Conservation (phyloP, 2,888 invertebrate species). For the Chloroclysta siterata region DNA sequence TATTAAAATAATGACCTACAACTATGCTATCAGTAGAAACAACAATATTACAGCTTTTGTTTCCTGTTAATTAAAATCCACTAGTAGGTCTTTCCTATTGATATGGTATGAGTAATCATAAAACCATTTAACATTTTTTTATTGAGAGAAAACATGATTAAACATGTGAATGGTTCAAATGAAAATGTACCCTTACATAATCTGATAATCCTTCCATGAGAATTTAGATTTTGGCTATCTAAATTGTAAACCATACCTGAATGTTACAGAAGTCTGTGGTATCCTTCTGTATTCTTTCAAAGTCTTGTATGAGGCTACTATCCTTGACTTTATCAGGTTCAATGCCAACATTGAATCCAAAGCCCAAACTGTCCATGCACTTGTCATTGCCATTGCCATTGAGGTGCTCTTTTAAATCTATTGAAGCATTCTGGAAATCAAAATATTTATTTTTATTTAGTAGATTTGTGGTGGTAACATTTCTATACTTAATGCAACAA, state of each 20-base stretch:
- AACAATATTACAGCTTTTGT: slow-evolving; percentile 5
- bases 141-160: background rate
- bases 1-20: slow-evolving; percentile 8
- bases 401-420: slow-evolving; percentile 68
- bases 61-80: slow-evolving; percentile 29
- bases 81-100: background rate
- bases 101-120: background rate
- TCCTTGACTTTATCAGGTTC: slow-evolving; percentile 78
- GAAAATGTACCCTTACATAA: too few species aligned
- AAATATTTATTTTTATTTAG: background rate
- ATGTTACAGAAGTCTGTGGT: slow-evolving; percentile 82
- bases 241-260: slow-evolving; percentile 57
- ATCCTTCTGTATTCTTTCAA: slow-evolving; percentile 87
- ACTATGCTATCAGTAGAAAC: background rate
- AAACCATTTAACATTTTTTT: background rate
- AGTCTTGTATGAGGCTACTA: slow-evolving; percentile 79
- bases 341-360: slow-evolving; percentile 76
- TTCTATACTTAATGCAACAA: background rate
- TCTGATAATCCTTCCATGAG: background rate
- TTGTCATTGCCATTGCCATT: slow-evolving; percentile 80
- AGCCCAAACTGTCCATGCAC: slow-evolving; percentile 76
- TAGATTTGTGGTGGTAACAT: background rate
- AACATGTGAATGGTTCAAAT: background rate
- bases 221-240: background rate
- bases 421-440: slow-evolving; percentile 72